Base-by-base conservation (phyloP, 2,113 vertebrate species). In the Chaetorhynchus papuensis region DNA sequence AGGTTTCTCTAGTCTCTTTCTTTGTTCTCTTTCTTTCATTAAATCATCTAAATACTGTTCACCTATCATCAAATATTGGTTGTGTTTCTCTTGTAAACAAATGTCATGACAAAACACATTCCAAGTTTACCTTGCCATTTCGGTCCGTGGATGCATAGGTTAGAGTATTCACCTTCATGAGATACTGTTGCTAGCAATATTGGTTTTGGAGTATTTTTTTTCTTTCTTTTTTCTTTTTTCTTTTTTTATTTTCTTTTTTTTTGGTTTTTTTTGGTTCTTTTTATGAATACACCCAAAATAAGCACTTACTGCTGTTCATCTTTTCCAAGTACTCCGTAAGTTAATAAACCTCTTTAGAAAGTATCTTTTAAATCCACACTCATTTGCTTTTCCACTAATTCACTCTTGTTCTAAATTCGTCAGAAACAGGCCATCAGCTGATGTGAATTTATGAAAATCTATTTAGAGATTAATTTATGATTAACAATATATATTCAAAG, bases 91-190 rank as follows among this genome's bases (percentile, higher is more conserved):
- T 37, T 78, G 22, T 35, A 75, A 91, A 61, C 20, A 91, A 80
- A 64, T 65, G 30, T 33, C 22, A 59, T 10, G n/a, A 30, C 10
- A 86, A 83, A 92, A 83, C 24, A 24, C 12, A 28, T 44, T 11
- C 21, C 8, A 59, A 21, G 18, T 70, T 89, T 90, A 59, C 20
- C 6, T 77, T 60, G 9, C 10, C 3, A 11, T 89, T 76, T 87
- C 50, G 61, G 11, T 57, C 45, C 14, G 2, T 49, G n/a, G n/a
- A 28, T 1, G 0, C 0, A 1, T 28, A 21, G 6, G 16, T 59
- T 70, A 86, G 27, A 80, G 59, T 33, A 90, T 18, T 50, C 16
- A 54, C 49, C 0, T 6, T 33, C 12, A 10, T 50, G 68, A 49
- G 13, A n/a, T 24, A 71, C 7, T 4, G 1, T 50, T 70, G 10